Base-by-base conservation (phyloP, 2,113 vertebrate species). In the Xenopus borealis region DNA sequence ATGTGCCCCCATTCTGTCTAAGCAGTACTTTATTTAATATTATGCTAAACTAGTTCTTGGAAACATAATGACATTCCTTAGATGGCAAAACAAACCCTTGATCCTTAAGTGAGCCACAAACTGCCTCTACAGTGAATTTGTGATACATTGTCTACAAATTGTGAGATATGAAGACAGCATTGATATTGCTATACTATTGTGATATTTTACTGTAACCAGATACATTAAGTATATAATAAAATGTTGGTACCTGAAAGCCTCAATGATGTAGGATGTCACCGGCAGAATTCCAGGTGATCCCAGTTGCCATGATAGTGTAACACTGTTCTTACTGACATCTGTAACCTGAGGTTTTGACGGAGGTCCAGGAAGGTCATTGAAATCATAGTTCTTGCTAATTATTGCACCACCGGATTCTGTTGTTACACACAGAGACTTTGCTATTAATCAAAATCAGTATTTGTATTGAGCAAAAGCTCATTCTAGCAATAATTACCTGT, bases 271-370 rank as follows among this genome's bases (percentile, higher is more conserved):
- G 50, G 94, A 92, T 47, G 89, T 93, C 73, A 96, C 88, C 18
- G 95, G 93, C 12, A 96, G 91, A 10, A 86, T 86, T 83, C 96
- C 94, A 47, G 88, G 86, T 47, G 90, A 84, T 50, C 96, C 96
- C 47, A 91, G 86, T 52, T 98, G 95, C 97, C 97, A 99, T 79
- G 96, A 97, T 79, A 99, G 86, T 1, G 97, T 99, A 80, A 99
- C 96, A 46, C 94, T 98, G 88, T 94, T 99, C 87, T 96, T 99
- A 69, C 94, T 96, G 82, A 99, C 97, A 66, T 99, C 97, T 1
- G 95, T 98, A 85, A 99, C 96, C 86, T 97, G 97, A 72, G 97
- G 96, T 83, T 99, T 99, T 80, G 96, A 97, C 12, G 97, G 95
- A 17, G 96, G 93, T 23, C 95, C 97, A 53, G 97, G 95, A 16